Evolutionary conservation across 2,888 invertebrate genomes (phyloP).

Genomic region (Tetranychus truncatus): DNA sequence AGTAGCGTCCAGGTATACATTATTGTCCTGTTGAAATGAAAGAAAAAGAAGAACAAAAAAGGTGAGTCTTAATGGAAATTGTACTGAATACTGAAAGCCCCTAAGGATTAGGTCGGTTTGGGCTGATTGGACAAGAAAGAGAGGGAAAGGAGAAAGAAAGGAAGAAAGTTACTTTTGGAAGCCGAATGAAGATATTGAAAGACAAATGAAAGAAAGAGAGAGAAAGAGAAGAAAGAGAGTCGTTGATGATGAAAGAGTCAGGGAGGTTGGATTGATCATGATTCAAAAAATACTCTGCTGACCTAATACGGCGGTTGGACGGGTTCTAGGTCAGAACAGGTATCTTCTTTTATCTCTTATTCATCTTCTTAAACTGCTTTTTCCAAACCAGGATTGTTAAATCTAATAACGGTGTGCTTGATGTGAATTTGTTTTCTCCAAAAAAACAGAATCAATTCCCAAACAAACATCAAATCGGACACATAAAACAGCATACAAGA

Average conservation of each 20-base stretch:
- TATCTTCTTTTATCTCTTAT: neutral
- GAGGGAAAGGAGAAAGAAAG: neutral
- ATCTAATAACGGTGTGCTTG: neutral
- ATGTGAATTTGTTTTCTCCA: no score
- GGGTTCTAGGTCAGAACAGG: neutral
- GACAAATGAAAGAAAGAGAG: no score
- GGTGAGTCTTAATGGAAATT: neutral
- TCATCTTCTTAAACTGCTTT: neutral
- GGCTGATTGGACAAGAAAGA: neutral
- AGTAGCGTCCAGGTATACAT: no score
- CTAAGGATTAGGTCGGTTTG: neutral
- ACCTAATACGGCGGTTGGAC: neutral
- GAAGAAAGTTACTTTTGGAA: neutral
- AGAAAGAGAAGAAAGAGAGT: neutral
- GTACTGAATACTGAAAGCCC: neutral
- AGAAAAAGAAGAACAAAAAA: neutral
- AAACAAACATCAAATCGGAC: no score
- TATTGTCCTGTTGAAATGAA: no score
- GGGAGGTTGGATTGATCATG: neutral
- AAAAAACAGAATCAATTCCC: no score
- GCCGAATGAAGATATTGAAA: no score
- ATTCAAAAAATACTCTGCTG: neutral
- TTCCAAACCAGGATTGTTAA: neutral
- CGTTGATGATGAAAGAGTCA: neutral
- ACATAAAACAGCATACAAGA: no score